phyloP scores from a whole-genome alignment of 2,888 invertebrate species.

The Ophioninae sp. region DNA sequence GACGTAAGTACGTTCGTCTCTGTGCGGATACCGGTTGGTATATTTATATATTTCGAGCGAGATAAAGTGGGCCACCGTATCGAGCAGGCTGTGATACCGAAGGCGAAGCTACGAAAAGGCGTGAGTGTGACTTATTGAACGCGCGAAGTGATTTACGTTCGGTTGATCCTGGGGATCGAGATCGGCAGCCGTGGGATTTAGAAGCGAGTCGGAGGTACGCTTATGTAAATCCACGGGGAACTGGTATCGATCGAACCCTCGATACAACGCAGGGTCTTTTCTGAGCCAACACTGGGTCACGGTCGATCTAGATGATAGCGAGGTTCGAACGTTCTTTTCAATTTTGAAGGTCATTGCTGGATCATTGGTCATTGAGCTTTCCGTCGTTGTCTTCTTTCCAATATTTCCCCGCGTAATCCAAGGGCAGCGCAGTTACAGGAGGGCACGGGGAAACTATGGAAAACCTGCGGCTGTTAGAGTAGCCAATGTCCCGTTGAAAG shows the following conservation, averaged over 20 bases:
- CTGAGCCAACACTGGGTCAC: conserved; percentile 47
- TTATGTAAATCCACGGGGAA: conserved; percentile 12
- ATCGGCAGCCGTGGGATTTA: conserved; percentile 21
- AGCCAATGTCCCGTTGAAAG: background rate
- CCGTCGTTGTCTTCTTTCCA: background rate
- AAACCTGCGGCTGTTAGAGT: background rate
- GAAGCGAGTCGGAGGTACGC: conserved; percentile 1
- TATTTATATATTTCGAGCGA: conserved; percentile 17
- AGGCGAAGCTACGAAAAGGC: conserved; percentile 14
- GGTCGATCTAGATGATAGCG: conserved; percentile 23
- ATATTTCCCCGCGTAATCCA: background rate
- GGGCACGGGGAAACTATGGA: background rate
- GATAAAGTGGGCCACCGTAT: conserved; percentile 9
- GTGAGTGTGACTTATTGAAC: conserved; percentile 8
- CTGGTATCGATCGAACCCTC: conserved; percentile 20
- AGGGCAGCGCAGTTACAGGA: background rate
- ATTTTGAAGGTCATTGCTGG: conserved; percentile 30
- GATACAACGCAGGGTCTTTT: background rate
- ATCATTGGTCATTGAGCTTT: conserved; percentile 46
- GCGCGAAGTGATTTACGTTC: conserved; percentile 10
- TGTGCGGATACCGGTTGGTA: conserved; percentile 11
- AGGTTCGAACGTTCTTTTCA: conserved; percentile 47
- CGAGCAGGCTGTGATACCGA: conserved; percentile 26
- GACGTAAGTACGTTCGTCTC: conserved; percentile 46
- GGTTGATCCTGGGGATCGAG: conserved; percentile 8